Evolutionary conservation across 2,888 invertebrate genomes (phyloP).

Genomic region (Pachycephus smyrnensis): DNA sequence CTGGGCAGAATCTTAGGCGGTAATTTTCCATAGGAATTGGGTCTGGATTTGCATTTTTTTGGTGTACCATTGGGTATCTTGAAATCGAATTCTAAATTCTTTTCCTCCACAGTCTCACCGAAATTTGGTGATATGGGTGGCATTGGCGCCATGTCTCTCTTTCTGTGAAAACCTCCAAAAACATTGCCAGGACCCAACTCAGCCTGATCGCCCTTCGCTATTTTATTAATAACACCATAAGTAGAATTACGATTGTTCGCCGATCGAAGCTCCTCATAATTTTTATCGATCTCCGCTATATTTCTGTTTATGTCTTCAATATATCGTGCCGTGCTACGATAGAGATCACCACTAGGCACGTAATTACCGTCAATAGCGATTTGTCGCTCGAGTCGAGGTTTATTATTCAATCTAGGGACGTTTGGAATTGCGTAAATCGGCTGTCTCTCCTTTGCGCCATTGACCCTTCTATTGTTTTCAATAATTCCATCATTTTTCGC

Average conservation of each 20-base stretch:
- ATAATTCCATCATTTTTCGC: background rate
- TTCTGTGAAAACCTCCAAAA: conserved; percentile 40
- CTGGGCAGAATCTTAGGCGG: conserved; percentile 53
- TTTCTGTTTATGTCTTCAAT: conserved; percentile 61
- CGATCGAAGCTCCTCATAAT: conserved; percentile 51
- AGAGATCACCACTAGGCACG: conserved; percentile 58
- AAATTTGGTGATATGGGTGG: conserved; percentile 53
- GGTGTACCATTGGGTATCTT: conserved; percentile 24
- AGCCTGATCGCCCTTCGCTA: conserved; percentile 34
- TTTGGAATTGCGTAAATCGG: conserved; percentile 58
- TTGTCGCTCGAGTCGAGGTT: conserved; percentile 18
- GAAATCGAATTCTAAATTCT: conserved; percentile 25
- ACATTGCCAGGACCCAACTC: conserved; percentile 19
- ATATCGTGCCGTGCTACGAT: conserved; percentile 55
- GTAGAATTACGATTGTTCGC: conserved; percentile 35
- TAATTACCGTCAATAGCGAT: conserved; percentile 49
- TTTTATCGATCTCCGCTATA: conserved; percentile 60
- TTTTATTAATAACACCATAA: conserved; percentile 53
- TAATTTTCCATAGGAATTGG: conserved; percentile 51
- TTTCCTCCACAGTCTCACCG: conserved; percentile 37
- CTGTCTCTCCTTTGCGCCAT: conserved; percentile 32
- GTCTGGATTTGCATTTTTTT: conserved; percentile 17
- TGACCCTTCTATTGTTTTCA: conserved; percentile 11
- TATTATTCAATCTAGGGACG: conserved; percentile 28
- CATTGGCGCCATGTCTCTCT: conserved; percentile 59